Evolutionary conservation across 1,140 invertebrate species (phyloP), one percentile per base, ranked within the genome.

Genomic region (Saccostrea glomerata): DNA sequence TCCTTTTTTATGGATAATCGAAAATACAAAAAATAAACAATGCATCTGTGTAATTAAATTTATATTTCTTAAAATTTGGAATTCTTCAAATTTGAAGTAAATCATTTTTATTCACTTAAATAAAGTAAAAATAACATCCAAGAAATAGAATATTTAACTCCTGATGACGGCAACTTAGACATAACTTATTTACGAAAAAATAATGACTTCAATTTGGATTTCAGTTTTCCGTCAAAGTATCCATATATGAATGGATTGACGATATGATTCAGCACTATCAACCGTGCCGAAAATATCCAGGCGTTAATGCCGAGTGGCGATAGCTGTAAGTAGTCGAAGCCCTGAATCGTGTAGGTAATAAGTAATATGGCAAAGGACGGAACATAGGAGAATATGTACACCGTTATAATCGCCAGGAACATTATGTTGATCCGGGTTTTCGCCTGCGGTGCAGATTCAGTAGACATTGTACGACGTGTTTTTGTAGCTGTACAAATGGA

Each of bases 161-260:
- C 20, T 17, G 9, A 4, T 17, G 13, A 4, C 12, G 20, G 17
- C n/a, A 6, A 20, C 58, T 20, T 1, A 7, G n/a, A 63, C 0
- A 63, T 2, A 6, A 2, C 6, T 77, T 17, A 77, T 77, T 77
- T 77, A 15, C 70, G 23, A 77, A 23, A 77, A 36, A 77, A 77
- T 77, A 77, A 30, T 36, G 7, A 30, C 70, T 30, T 77, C 25
- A 77, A 15, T 36, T 77, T 25, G 1, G 15, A 77, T 77, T 77
- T 77, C 13, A 77, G 30, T 77, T 77, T 77, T 30, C 70, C 70
- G 30, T 77, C 70, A 77, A 77, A 77, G 15, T 77, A 77, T 12
- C 70, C 70, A 77, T 77, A 77, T 12, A 77, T 36, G 30, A 77
- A 77, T 23, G 70, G 70, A 11, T 77, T 77, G 13, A 77, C 25